Conservation (phyloP, 2,888 invertebrate genomes). For the Caenorhabditis sulstoni region DNA sequence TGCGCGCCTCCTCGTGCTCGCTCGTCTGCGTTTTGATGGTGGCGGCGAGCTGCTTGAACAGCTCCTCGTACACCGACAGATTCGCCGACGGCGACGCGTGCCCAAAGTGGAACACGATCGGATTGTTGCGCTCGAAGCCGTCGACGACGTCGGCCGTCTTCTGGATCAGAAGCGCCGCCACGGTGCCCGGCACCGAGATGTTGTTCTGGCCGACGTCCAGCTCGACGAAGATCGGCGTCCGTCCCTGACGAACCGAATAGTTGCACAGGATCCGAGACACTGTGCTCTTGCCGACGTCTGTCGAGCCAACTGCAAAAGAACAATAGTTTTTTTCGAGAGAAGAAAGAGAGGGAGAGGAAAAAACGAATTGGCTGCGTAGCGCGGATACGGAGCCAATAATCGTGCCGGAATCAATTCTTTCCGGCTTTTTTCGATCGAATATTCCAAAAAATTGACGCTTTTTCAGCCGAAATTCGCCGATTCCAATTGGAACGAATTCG, state of each 20-base stretch:
- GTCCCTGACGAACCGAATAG: conserved; percentile 91
- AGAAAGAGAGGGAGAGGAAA: no score
- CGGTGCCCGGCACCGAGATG: conserved; percentile 77
- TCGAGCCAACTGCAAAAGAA: conserved; percentile 85
- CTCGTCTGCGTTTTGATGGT: conserved; percentile 57
- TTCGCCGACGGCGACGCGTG: conserved; percentile 88
- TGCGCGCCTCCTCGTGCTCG: conserved; percentile 74
- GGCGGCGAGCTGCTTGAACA: conserved; percentile 90
- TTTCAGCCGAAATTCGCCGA: no score
- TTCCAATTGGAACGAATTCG: no score
- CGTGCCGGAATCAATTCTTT: no score
- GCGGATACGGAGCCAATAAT: no score
- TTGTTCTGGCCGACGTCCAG: conserved; percentile 88
- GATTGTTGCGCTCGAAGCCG: conserved; percentile 94
- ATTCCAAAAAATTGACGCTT: no score
- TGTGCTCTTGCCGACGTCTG: conserved; percentile 97
- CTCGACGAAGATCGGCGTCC: conserved; percentile 91
- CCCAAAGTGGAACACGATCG: conserved; percentile 90
- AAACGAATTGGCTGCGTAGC: no score
- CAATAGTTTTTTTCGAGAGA: no score
- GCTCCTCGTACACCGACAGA: conserved; percentile 88
- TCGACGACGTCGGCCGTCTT: conserved; percentile 94
- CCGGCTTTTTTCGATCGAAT: no score
- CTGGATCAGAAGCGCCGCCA: conserved; percentile 86
- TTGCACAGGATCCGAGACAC: conserved; percentile 91